Conservation (phyloP, 2,113 vertebrate species). For the Chitala chitala region DNA sequence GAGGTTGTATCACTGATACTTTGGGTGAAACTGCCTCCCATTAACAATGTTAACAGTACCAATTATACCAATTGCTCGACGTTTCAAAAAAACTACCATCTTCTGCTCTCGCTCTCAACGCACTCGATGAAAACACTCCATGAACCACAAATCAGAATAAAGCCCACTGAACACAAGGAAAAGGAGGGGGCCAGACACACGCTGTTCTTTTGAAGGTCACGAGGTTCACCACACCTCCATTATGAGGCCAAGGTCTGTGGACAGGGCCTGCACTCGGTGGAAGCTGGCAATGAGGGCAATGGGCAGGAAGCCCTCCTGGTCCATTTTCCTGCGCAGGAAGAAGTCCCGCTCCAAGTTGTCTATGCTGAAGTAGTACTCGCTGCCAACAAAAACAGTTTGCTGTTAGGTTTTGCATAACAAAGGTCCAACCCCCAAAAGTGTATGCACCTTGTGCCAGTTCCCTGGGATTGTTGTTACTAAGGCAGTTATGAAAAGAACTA, state of each 20-base stretch:
- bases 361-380: slow-evolving; percentile 97
- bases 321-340: slow-evolving; percentile 94
- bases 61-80: too few species aligned
- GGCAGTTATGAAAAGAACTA: not conserved
- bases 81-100: too few species aligned
- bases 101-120: too few species aligned
- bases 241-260: slow-evolving; percentile 85
- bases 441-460: not conserved
- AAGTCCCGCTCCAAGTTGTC: slow-evolving; percentile 95
- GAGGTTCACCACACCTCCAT: slow-evolving; percentile 78
- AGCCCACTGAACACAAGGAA: too few species aligned
- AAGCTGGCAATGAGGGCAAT: slow-evolving; percentile 87
- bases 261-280: slow-evolving; percentile 91
- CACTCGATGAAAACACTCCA: too few species aligned
- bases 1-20: too few species aligned
- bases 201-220: too few species aligned
- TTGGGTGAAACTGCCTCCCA: too few species aligned
- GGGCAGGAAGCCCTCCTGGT: slow-evolving; percentile 85
- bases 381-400: slow-evolving; percentile 37
- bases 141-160: too few species aligned
- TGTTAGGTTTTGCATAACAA: not conserved
- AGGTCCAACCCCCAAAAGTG: not conserved
- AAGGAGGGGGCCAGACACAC: too few species aligned
- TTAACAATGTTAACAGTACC: too few species aligned
- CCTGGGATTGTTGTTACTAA: not conserved